Evolutionary conservation across 2,888 invertebrate species (phyloP).

Genomic region (Penaeus monodon): DNA sequence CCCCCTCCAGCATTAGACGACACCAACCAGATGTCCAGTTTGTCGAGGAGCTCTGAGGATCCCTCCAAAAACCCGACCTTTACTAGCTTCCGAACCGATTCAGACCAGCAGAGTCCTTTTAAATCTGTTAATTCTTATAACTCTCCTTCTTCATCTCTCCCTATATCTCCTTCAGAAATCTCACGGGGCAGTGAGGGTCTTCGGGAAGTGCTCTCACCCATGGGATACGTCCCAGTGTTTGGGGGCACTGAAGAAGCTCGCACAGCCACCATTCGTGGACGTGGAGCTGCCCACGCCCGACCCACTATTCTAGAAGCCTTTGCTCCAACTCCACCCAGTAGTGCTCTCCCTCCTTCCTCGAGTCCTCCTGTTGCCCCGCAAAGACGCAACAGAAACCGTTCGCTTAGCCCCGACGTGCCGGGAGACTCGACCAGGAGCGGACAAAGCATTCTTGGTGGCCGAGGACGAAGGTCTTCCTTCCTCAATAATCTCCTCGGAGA

Average conservation of each 20-base stretch:
- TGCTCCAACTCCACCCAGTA: constrained; percentile 17
- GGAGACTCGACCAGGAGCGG: background rate
- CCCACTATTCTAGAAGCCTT: constrained; percentile 41
- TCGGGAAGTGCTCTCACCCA: constrained; percentile 51
- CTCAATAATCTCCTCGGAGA: constrained; percentile 46
- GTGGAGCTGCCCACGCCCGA: constrained; percentile 47
- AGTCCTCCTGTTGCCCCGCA: constrained; percentile 52
- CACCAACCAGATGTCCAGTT: constrained; percentile 16
- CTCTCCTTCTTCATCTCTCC: constrained; percentile 17
- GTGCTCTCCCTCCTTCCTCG: constrained; percentile 21
- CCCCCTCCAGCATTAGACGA: constrained; percentile 64
- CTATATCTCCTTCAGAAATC: constrained; percentile 25
- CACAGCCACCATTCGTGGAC: constrained; percentile 63
- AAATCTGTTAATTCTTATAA: background rate
- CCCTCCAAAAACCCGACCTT: constrained; percentile 39
- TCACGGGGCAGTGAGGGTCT: constrained; percentile 34
- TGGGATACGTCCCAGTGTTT: constrained; percentile 40
- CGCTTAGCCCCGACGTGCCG: constrained; percentile 43
- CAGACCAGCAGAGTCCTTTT: constrained; percentile 14
- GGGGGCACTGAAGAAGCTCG: constrained; percentile 52
- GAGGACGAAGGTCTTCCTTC: constrained; percentile 37
- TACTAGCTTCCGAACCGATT: constrained; percentile 49
- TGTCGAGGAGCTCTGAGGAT: constrained; percentile 8
- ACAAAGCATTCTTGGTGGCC: background rate
- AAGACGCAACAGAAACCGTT: constrained; percentile 49